Conservation (phyloP, 2,888 invertebrate genomes). For the Synergus itoensis region DNA sequence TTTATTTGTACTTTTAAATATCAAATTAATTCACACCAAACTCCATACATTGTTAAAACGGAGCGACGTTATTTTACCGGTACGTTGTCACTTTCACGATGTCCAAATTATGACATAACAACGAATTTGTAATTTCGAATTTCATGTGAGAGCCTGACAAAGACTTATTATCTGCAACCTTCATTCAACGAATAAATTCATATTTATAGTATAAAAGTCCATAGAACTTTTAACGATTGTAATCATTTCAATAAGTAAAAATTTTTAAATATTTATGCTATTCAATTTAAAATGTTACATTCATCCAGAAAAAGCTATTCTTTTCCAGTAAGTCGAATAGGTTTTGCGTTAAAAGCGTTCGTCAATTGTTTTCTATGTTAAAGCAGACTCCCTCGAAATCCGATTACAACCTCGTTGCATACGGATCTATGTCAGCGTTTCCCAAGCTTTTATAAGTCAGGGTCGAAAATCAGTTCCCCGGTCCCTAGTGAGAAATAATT, state of each 20-base stretch:
- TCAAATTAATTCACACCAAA: neutral
- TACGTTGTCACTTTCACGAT: conserved; percentile 27
- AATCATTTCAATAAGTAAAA: neutral
- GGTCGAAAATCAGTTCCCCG: conserved; percentile 34
- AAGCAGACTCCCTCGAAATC: conserved; percentile 8
- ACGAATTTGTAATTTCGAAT: conserved; percentile 39
- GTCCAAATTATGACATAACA: conserved; percentile 5
- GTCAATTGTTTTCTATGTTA: conserved; percentile 11
- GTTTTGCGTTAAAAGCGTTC: neutral
- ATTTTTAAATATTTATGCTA: neutral
- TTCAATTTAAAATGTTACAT: neutral
- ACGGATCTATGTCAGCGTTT: conserved; percentile 31
- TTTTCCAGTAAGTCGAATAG: neutral
- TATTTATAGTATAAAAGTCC: neutral
- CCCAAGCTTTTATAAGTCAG: conserved; percentile 16
- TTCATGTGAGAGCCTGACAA: neutral
- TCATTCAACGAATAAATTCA: neutral
- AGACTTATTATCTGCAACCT: neutral
- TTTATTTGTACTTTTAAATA: neutral
- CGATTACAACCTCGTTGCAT: conserved; percentile 29
- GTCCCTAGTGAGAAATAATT: neutral
- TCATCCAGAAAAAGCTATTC: neutral
- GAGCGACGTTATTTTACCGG: conserved; percentile 39
- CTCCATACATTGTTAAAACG: neutral
- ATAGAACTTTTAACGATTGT: neutral